Percentiles rank a stretch among this genome's conserved stretches.
Conservation (phyloP, 2,888 invertebrate genomes). For the Callinectes sapidus region DNA sequence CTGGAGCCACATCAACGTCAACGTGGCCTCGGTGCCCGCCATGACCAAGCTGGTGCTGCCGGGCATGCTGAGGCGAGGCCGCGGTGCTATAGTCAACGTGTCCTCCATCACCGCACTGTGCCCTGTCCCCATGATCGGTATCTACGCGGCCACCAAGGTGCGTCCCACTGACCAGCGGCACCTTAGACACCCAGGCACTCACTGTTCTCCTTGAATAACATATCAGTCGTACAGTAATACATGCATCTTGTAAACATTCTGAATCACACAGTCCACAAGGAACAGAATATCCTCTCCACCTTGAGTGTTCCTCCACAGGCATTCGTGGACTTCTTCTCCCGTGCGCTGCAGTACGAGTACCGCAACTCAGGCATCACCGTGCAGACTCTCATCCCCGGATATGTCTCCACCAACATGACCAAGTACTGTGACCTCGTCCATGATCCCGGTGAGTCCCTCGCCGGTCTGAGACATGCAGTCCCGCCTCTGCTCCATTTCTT, state of each 20-base stretch:
- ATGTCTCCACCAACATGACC: constrained; percentile 48
- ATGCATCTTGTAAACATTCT: too few relatives aligned
- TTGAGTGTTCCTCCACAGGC: background rate
- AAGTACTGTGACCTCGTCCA: background rate
- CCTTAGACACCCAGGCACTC: too few relatives aligned
- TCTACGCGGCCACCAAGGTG: constrained; percentile 78
- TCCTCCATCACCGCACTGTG: constrained; percentile 77
- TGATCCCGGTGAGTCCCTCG: background rate
- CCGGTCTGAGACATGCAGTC: too few relatives aligned
- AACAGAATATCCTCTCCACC: too few relatives aligned
- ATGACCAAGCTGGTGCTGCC: constrained; percentile 78
- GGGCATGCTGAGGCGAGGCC: constrained; percentile 77
- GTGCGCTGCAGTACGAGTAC: constrained; percentile 9
- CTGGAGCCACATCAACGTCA: constrained; percentile 77
- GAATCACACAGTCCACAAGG: too few relatives aligned
- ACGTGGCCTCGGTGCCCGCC: constrained; percentile 78
- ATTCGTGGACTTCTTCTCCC: constrained; percentile 39
- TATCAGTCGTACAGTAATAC: too few relatives aligned
- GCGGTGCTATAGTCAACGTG: constrained; percentile 78
- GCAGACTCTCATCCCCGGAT: constrained; percentile 10
- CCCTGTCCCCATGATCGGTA: constrained; percentile 77
- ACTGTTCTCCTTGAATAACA: too few relatives aligned
- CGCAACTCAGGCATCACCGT: background rate
- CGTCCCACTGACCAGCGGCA: background rate
- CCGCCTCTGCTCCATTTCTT: background rate